Base-by-base conservation (phyloP, 1,140 invertebrate species). In the Aphaenogaster rudis region DNA sequence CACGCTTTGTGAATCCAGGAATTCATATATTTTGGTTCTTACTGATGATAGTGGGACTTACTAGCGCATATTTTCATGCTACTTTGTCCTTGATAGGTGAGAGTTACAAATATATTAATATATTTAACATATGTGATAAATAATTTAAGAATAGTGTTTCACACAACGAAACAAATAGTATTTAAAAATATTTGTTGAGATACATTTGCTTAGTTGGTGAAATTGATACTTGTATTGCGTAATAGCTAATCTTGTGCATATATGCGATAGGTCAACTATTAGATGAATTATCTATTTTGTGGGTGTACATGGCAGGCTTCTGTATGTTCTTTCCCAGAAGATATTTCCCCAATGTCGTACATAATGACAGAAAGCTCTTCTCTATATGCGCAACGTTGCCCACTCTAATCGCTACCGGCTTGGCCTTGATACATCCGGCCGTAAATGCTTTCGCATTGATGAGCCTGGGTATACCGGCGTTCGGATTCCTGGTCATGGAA, bases 31-130 rank as follows among this genome's bases (percentile, higher is more conserved):
- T 98, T 33, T 98, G 97, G 97, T 94, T 97, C 7, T 94, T 98
- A 77, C 92, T 98, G 52, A 97, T 98, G 94, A 96, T 98, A 59
- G 97, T 98, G 67, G 97, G 97, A n/a, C 90, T 98, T 0, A 97
- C 97, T 82, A 98, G 97, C 28, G 97, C 97, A 72, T 98, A 98
- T 93, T 98, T 98, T 93, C 98, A 98, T 95, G 97, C 97, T 39
- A 98, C 98, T 3, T 95, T 98, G 4, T 98, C 97, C 91, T 95
- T 98, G 90, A 96, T 98, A 89, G 98, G 97, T 96, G 94, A 96
- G 94, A 88, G 87, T 48, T 11, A 50, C 50, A n/a, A 54, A 50
- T 78, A 63, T 77, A 63, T 77, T 3, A 21, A 48, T 63, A n/a
- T 21, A 21, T 21, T 21, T 21, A 21, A 21, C 21, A 21, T 21